These are phyloP conservation scores for Cladopsammia gracilis DNA, from an alignment of 64 coral and sea anemone species.

Conservation along the genomic window DNA sequence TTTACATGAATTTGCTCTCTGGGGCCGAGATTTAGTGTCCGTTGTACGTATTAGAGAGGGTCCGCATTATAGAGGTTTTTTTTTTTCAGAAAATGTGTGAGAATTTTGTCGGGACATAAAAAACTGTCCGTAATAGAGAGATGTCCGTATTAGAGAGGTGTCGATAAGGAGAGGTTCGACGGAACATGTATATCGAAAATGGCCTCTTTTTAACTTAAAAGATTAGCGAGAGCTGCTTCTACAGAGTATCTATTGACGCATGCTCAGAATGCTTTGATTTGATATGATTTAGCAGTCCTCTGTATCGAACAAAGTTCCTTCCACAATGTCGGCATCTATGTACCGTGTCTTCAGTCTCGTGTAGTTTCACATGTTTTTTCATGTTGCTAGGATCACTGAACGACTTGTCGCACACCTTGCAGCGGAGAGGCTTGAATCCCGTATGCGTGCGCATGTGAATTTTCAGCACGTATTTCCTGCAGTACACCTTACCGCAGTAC, in stretches of 20 bases:
- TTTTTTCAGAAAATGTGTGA: too few relatives aligned
- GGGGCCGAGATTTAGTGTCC: too few relatives aligned
- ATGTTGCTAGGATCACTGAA: constrained; percentile 99
- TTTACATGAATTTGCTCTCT: too few relatives aligned
- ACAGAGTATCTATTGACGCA: not conserved
- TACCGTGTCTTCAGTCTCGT: constrained; percentile 92
- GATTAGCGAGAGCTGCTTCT: too few relatives aligned
- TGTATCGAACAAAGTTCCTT: constrained; percentile 88
- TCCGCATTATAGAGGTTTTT: too few relatives aligned
- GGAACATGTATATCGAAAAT: too few relatives aligned
- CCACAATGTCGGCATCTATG: constrained; percentile 97
- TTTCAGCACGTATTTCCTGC: constrained; percentile 96
- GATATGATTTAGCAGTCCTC: constrained; percentile 95
- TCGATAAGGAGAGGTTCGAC: too few relatives aligned
- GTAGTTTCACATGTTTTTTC: constrained; percentile 97
- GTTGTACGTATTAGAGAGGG: too few relatives aligned
- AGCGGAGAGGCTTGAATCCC: constrained; percentile 94
- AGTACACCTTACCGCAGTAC: constrained; percentile 98
- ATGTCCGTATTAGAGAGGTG: too few relatives aligned
- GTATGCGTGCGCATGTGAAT: constrained; percentile 99
- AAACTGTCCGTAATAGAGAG: too few relatives aligned
- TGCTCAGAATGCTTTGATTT: constrained; percentile 90
- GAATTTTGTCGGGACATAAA: too few relatives aligned
- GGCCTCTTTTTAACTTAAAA: too few relatives aligned
- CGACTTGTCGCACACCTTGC: constrained; percentile 97